Base-by-base conservation (phyloP, 2,888 invertebrate species). In the Shargacucullia verbasci region DNA sequence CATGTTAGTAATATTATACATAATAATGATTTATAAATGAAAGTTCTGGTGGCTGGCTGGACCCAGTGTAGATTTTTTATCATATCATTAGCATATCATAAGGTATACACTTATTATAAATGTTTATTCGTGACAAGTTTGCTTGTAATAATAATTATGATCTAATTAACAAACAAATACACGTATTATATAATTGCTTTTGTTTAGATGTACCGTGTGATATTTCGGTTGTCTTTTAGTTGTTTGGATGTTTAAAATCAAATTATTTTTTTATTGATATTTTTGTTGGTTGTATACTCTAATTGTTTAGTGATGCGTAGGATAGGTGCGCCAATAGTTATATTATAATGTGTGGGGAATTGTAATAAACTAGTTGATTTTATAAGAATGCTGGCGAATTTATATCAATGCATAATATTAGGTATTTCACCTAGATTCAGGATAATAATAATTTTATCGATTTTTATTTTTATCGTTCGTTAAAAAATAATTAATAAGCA, bases 71-170 rank as follows among this genome's bases (percentile, higher is more conserved):
- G 89, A 87, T 90, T 92, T 92, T 93, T 85, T 91, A 91, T 92
- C 93, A 93, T 93, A 93, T 92, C 93, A 89, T 90, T 91, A 90
- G 88, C 91, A 92, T 92, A 92, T 92, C 91, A 90, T 90, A 87
- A 88, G 84, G 66, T 86, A 83, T 85, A 83, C 78, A 82, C 78
- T 80, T 81, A 68, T 54, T 75, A 61, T 70, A 65, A 79, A 79
- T 79, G 77, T 85, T 82, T 83, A 84, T 80, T 82, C 80, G 79
- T 72, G 47, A 74, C 40, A 52, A 64, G 64, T 74, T 67, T 79
- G 81, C 81, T 86, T 85, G n/a, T n/a, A n/a, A 63, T 20, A 20
- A 20, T 20, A 20, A 20, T 3, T 62, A 74, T 67, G 73, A 63
- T 62, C 49, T 47, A 39, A 69, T 3, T 20, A 20, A 20, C 20